phyloP scores from a whole-genome alignment of 2,888 invertebrate species.

The Chromoteleia sp. region DNA sequence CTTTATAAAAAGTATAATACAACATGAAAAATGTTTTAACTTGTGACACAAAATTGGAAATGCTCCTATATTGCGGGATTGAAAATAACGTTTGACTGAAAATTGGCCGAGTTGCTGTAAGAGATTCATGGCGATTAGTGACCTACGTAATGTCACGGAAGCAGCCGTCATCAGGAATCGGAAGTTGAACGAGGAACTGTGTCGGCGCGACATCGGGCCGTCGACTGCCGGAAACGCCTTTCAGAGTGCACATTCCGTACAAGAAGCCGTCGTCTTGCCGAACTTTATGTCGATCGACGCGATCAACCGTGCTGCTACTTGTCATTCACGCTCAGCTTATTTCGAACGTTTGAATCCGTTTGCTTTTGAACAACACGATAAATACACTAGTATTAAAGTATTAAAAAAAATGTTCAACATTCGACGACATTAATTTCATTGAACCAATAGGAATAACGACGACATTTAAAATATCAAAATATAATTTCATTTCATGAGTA shows the following conservation, averaged over 20 bases:
- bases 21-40: no score
- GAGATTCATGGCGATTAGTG: conserved; percentile 56
- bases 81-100: conserved; percentile 20
- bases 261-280: conserved; percentile 66
- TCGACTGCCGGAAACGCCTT: conserved; percentile 70
- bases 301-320: conserved; percentile 67
- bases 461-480: no score
- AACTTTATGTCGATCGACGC: conserved; percentile 69
- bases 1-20: no score
- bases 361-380: conserved; percentile 42
- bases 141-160: conserved; percentile 65
- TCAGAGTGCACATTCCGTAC: conserved; percentile 53
- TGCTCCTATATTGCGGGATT: no score
- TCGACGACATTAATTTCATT: no score
- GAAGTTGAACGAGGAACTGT: conserved; percentile 73
- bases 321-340: conserved; percentile 68
- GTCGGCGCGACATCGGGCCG: conserved; percentile 65
- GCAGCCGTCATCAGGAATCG: conserved; percentile 73
- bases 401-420: neutral
- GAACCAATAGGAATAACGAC: no score
- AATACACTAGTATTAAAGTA: conserved; percentile 30
- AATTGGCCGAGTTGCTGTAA: conserved; percentile 34
- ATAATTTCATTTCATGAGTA: no score
- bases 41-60: no score
- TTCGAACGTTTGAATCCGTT: conserved; percentile 36